Base-by-base conservation (phyloP, 2,113 vertebrate species). In the Paratilapia polleni region DNA sequence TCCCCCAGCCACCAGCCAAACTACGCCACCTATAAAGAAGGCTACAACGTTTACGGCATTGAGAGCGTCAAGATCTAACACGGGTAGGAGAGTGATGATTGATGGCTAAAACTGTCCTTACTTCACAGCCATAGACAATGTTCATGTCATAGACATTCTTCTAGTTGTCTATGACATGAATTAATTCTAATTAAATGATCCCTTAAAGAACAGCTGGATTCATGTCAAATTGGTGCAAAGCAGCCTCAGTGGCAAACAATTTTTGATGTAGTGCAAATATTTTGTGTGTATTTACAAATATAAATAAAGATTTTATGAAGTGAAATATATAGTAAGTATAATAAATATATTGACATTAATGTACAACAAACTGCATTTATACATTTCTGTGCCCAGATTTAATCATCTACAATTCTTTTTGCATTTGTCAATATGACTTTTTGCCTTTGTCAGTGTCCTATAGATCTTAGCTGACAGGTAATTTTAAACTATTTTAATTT, bases 31-130 rank as follows among this genome's bases (percentile, higher is more conserved):
- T 98, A 99, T 96, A 99, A 99, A 97, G 98, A 99, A 97, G 98
- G 98, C 97, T 99, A 99, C 98, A 99, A 98, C 97, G 98, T 99
- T 95, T 99, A 99, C 97, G 98, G 98, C 96, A 98, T 98, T 97
- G 98, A 99, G 97, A 99, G 98, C 97, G 98, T 99, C 97, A 99
- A 99, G 97, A 99, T 99, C 97, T 99, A 99, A 97, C 95, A 96
- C 97, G 96, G 98, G 97, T 99, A 99, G 97, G 98, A 98, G 97
- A 93, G 78, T 41, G 91, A 92, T 90, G 88, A 93, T 91, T 92
- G 88, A 89, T 85, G 89, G 89, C 90, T 91, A 77, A 78, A 82
- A 70, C 62, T 47, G 81, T 74, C 97, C 95, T 95, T 96, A 82
- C 96, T 84, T 96, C 95, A 95, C 94, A 97, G 96, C 96, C 91